These are phyloP conservation scores for Aegypius monachus DNA, from an alignment of 2,113 vertebrate genomes.

Conservation along the genomic window DNA sequence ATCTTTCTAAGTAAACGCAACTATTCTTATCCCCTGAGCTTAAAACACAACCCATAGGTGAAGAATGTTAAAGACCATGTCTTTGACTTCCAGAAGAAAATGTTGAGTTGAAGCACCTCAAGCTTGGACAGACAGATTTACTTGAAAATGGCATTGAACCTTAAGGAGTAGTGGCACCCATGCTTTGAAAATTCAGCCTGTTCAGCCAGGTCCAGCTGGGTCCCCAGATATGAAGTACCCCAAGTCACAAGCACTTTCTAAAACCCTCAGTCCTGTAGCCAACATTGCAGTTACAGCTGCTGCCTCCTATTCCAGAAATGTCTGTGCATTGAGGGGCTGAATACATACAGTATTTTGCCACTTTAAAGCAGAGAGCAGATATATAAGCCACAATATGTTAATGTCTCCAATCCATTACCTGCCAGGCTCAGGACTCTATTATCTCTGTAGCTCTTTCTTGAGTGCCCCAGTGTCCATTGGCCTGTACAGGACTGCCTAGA, in stretches of 20 bases:
- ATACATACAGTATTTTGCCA: neutral
- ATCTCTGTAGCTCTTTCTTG: neutral
- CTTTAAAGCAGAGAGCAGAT: neutral
- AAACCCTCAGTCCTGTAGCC: neutral
- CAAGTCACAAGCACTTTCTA: neutral
- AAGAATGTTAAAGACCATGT: neutral
- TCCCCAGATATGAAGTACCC: neutral
- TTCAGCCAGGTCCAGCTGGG: neutral
- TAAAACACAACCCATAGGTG: neutral
- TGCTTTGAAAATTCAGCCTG: neutral
- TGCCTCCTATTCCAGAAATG: neutral
- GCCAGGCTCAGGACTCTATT: neutral
- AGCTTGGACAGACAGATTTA: neutral
- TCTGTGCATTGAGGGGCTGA: neutral
- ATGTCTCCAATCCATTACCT: neutral
- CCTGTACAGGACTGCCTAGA: neutral
- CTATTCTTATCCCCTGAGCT: neutral
- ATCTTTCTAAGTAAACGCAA: neutral
- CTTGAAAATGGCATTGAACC: neutral
- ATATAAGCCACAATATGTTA: rapidly evolving
- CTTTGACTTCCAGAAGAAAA: neutral
- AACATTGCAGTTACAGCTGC: neutral
- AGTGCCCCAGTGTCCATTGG: neutral
- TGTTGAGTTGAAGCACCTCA: neutral
- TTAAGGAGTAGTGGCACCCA: neutral